Percentiles rank a stretch among this genome's conserved stretches.
Evolutionary conservation across 2,113 vertebrate genomes (phyloP).

Genomic region (Porphyrio hochstetteri): DNA sequence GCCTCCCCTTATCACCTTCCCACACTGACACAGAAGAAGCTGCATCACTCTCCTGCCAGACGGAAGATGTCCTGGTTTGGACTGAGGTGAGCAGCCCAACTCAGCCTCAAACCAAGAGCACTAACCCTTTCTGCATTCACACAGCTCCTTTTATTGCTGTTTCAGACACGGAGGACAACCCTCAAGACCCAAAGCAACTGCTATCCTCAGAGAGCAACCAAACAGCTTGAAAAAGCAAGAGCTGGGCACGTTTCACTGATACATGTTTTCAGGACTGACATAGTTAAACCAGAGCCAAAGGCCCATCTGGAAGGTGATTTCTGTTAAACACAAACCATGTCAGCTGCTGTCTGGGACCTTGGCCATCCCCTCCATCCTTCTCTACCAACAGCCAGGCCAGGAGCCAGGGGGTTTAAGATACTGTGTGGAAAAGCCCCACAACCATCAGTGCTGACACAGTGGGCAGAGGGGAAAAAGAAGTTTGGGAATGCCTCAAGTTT

Average conservation of each 20-base stretch:
- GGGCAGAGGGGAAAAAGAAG: background rate
- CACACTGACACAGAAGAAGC: background rate
- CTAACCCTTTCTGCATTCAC: background rate
- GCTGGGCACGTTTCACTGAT: background rate
- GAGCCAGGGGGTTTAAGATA: background rate
- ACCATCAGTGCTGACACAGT: background rate
- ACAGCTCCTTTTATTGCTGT: background rate
- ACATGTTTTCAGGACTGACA: background rate
- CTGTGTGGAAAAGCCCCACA: fast-evolving
- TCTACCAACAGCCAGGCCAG: background rate
- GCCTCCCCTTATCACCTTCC: background rate
- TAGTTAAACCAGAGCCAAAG: background rate
- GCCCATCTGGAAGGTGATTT: background rate
- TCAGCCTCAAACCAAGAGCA: background rate
- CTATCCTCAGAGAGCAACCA: background rate
- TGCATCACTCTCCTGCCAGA: fast-evolving
- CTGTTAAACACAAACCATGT: background rate
- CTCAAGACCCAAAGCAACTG: background rate
- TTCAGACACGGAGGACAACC: background rate
- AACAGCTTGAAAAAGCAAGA: background rate
- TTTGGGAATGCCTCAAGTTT: background rate
- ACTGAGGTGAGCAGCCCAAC: background rate
- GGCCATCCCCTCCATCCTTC: background rate
- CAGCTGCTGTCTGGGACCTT: background rate
- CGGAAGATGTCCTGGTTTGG: background rate